Evolutionary conservation across 2,113 vertebrate genomes (phyloP).

Genomic region (Caranx melampygus): DNA sequence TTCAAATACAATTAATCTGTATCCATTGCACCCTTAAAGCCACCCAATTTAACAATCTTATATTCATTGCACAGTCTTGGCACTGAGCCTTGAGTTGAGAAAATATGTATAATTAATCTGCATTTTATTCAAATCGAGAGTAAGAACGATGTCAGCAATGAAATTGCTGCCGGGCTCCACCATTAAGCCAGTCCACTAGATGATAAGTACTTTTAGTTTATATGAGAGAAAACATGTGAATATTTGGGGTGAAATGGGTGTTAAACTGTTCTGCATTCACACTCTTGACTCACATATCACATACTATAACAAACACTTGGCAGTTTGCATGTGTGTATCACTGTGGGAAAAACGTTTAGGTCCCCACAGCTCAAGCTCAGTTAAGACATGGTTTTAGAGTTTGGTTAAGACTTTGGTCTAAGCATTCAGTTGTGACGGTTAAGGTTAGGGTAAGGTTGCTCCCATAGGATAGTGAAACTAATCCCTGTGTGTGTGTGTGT

Average conservation of each 20-base stretch:
- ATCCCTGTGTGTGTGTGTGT: background rate
- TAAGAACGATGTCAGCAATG: conserved; percentile 27
- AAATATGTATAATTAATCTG: conserved; percentile 45
- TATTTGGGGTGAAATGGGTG: conserved; percentile 20
- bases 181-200: conserved; percentile 30
- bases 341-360: too few relatives aligned
- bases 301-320: background rate
- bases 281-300: conserved; percentile 16
- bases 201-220: conserved; percentile 34
- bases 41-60: conserved; percentile 37
- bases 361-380: too few relatives aligned
- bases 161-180: conserved; percentile 28
- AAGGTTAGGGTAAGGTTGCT: too few relatives aligned
- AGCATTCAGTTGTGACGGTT: too few relatives aligned
- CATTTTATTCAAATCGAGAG: conserved; percentile 54
- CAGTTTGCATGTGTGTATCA: too few relatives aligned
- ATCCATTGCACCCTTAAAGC: conserved; percentile 55
- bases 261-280: background rate
- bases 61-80: conserved; percentile 42
- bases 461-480: too few relatives aligned
- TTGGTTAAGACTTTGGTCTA: too few relatives aligned
- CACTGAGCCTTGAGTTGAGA: conserved; percentile 60
- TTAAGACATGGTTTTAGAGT: too few relatives aligned
- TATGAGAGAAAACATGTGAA: conserved; percentile 13
- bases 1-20: conserved; percentile 50